Conservation (phyloP, 2,113 vertebrate species). For the Sebastes schlegelii region DNA sequence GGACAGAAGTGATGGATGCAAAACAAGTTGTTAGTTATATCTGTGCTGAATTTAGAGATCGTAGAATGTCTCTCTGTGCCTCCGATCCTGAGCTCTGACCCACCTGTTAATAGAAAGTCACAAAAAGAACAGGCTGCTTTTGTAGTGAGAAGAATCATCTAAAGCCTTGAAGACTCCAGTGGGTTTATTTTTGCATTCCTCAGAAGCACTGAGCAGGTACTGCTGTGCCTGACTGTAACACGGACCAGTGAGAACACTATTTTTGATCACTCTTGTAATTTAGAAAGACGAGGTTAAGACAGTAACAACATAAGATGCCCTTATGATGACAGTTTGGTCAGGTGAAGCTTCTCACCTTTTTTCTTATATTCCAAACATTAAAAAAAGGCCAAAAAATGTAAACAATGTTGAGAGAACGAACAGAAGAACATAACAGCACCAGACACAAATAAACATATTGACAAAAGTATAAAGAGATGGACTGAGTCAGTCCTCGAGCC, state of each 20-base stretch:
- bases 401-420: slow-evolving; percentile 77
- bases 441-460: slow-evolving; percentile 81
- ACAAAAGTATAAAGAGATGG: slow-evolving; percentile 75
- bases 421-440: slow-evolving; percentile 81
- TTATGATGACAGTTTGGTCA: slow-evolving; percentile 67
- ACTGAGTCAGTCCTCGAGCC: slow-evolving; percentile 66
- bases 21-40: slow-evolving; percentile 11
- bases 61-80: neutral
- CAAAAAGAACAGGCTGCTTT: slow-evolving; percentile 15
- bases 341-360: slow-evolving; percentile 50
- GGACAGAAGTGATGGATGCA: slow-evolving; percentile 20
- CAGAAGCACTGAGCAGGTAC: slow-evolving; percentile 44
- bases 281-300: slow-evolving; percentile 63
- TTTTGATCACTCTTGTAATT: slow-evolving; percentile 51
- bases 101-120: neutral
- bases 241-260: slow-evolving; percentile 50
- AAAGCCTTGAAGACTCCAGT: slow-evolving; percentile 52
- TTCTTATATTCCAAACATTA: slow-evolving; percentile 62
- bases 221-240: slow-evolving; percentile 58
- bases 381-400: slow-evolving; percentile 77
- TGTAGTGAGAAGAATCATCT: slow-evolving; percentile 42
- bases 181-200: slow-evolving; percentile 72
- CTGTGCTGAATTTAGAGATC: slow-evolving; percentile 4
- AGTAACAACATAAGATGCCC: slow-evolving; percentile 60
- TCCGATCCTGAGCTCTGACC: slow-evolving; percentile 16